Evolutionary conservation across 2,113 vertebrate species (phyloP).

Genomic region (Pithys albifrons): DNA sequence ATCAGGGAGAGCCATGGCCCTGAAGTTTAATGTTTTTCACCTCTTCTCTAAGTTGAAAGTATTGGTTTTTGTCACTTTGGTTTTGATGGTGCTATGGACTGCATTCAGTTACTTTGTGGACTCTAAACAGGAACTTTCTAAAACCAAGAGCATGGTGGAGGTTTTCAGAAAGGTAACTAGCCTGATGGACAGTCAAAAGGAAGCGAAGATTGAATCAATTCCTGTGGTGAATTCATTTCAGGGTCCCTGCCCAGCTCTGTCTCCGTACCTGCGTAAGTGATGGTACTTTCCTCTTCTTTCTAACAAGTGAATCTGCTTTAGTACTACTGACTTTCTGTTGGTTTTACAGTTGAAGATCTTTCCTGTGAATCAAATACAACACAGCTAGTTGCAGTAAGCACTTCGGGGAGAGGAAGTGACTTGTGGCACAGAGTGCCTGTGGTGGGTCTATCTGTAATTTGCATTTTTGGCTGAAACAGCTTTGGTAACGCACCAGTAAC

Average conservation of each 20-base stretch:
- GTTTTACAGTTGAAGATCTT: not conserved
- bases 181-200: constrained; percentile 4
- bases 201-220: not conserved
- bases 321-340: not conserved
- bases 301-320: not conserved
- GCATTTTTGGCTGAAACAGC: not conserved
- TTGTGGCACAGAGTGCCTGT: not conserved
- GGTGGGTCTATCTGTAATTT: not conserved
- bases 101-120: constrained; percentile 74
- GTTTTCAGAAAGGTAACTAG: constrained; percentile 34
- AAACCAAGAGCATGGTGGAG: constrained; percentile 4
- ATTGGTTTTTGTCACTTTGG: constrained; percentile 78
- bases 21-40: constrained; percentile 59
- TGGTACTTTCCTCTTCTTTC: not conserved
- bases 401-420: not conserved
- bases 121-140: constrained; percentile 45
- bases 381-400: not conserved
- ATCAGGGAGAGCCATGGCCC: constrained; percentile 73
- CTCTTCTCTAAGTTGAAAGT: constrained; percentile 76
- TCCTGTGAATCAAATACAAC: not conserved
- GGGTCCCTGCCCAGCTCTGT: constrained; percentile 33
- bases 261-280: constrained; percentile 75
- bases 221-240: not conserved
- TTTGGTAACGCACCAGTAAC: not conserved
- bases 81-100: constrained; percentile 81